Evolutionary conservation across 2,888 invertebrate species (phyloP), one percentile per base, ranked within the genome.

Genomic region (Steinernema scapterisci): DNA sequence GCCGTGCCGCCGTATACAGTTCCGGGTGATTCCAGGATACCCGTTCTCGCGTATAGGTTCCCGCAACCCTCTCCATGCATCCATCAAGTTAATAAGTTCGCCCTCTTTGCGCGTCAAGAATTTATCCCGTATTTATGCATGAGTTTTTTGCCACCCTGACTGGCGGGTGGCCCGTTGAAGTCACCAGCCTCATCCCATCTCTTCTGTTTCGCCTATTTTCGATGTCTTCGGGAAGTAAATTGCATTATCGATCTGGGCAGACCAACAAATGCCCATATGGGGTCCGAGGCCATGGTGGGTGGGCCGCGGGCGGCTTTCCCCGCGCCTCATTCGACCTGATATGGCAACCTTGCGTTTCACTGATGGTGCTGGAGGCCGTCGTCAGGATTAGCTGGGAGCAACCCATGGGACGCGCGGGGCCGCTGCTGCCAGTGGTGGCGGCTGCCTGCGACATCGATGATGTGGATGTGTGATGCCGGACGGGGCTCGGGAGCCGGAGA

Each of bases 201-300:
- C 63, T n/a, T 63, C 63, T 63, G 63, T 31, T 63, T 63, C 63
- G 63, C 27, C 38, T 63, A 27, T 63, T 31, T 63, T 63, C 63
- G n/a, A 38, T 13, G 63, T 63, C 63, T 63, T 63, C 63, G 63
- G 63, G 63, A 63, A 63, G 63, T 63, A 63, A 63, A 63, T 63
- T 63, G 63, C 63, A 63, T 63, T 63, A 63, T 63, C 63, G 63
- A 63, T 63, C 63, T 31, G 63, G 63, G 63, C 63, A 63, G 27
- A 63, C 63, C 63, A 63, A 63, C 63, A 63, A 63, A 63, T 63
- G 63, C 63, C 63, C 63, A 63, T 63, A 63, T 63, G 63, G 63
- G 63, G 63, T 63, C 54, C 54, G 54, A 21, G 19, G 13, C 38
- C 63, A 25, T 16, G 38, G 63, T 63, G 63, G 63, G 63, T 63